Evolutionary conservation across 2,113 vertebrate genomes (phyloP).

Genomic region (Podarcis raffonei): DNA sequence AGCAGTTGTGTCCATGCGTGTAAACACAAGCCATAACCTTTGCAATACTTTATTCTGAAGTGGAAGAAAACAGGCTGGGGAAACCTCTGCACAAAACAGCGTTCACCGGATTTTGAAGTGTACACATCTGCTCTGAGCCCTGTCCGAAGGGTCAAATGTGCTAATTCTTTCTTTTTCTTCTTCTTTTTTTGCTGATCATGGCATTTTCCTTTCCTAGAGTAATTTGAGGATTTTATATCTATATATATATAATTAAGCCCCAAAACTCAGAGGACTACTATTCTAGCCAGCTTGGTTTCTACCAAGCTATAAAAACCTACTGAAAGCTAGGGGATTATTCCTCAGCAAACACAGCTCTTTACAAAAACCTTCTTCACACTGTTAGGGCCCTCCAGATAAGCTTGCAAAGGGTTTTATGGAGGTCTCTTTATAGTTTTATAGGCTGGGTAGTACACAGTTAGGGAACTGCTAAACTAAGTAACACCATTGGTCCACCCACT

Average conservation of each 20-base stretch:
- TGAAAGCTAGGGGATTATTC: background rate
- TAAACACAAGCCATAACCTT: background rate
- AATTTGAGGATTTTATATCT: conserved; percentile 23
- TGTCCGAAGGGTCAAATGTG: conserved; percentile 44
- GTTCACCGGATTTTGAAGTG: conserved; percentile 5
- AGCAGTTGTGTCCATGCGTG: background rate
- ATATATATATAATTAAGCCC: conserved; percentile 25
- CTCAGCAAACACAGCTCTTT: background rate
- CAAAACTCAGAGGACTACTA: conserved; percentile 26
- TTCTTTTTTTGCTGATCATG: background rate
- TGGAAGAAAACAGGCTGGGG: background rate
- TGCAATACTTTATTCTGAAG: background rate
- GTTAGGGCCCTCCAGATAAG: background rate
- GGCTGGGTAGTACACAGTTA: background rate
- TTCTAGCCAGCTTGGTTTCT: conserved; percentile 2
- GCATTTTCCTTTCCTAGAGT: conserved; percentile 52
- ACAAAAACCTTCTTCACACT: background rate
- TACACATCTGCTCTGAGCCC: conserved; percentile 28
- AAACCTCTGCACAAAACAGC: conserved; percentile 4
- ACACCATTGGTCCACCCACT: no score
- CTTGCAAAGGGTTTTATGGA: background rate
- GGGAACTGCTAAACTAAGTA: no score
- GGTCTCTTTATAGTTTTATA: background rate
- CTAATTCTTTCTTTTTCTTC: background rate
- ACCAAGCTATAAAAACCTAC: conserved; percentile 22